phyloP scores from a whole-genome alignment of 2,113 vertebrate species.

The Catagonus wagneri region DNA sequence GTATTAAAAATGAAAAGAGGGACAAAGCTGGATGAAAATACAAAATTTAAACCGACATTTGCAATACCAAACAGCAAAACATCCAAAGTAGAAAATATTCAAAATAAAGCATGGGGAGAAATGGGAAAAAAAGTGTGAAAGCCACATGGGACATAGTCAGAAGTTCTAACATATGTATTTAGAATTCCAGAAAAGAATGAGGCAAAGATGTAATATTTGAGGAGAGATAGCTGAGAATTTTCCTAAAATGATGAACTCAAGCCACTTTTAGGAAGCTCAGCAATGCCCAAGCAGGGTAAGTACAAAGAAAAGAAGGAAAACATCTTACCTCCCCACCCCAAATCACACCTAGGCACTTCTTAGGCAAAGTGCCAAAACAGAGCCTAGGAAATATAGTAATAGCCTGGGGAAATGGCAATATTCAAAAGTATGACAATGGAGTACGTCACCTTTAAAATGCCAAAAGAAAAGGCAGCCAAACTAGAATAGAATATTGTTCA shows the following conservation, averaged over 20 bases:
- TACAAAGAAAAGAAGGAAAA: neutral
- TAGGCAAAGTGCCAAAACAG: too few species aligned
- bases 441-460: too few species aligned
- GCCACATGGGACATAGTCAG: neutral
- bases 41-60: neutral
- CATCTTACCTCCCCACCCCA: neutral
- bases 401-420: too few species aligned
- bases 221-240: neutral
- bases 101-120: constrained; percentile 8
- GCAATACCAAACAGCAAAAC: neutral
- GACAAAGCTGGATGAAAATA: neutral
- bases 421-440: too few species aligned
- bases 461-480: too few species aligned
- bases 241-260: neutral
- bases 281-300: neutral
- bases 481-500: too few species aligned
- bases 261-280: neutral
- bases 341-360: neutral
- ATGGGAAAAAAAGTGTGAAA: neutral
- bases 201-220: neutral
- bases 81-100: neutral
- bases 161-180: neutral
- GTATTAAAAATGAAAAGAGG: neutral
- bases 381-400: too few species aligned
- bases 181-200: neutral